A percentile compares a stretch with the other conserved stretches of the same genome.
Evolutionary conservation across 2,113 vertebrate species (phyloP).

Genomic region (Nansenia antarctica): DNA sequence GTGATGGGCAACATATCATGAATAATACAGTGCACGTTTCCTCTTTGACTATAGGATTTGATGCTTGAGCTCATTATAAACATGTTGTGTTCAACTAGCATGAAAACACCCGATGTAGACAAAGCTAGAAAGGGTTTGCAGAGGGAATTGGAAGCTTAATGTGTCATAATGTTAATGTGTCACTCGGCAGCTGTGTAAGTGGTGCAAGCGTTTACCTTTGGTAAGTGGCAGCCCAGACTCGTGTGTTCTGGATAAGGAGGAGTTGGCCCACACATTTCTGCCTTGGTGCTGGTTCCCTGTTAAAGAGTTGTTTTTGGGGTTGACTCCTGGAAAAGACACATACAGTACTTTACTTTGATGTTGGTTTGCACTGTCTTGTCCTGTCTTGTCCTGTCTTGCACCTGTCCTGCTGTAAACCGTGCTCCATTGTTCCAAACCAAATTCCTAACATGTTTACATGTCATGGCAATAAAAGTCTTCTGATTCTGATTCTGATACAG

Average conservation of each 20-base stretch:
- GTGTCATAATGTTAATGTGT: background rate
- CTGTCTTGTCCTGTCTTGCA: too few species aligned
- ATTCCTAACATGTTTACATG: too few species aligned
- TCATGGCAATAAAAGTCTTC: too few species aligned
- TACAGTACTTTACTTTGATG: too few species aligned
- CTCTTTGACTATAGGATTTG: slow-evolving; percentile 2
- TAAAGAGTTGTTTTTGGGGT: slow-evolving; percentile 77
- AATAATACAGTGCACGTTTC: slow-evolving; percentile 21
- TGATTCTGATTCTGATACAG: too few species aligned
- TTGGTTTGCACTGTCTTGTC: too few species aligned
- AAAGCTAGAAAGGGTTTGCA: background rate
- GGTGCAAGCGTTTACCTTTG: slow-evolving; percentile 43
- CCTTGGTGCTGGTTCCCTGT: slow-evolving; percentile 63
- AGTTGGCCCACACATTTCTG: slow-evolving; percentile 65
- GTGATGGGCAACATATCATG: slow-evolving; percentile 6
- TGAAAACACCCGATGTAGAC: background rate
- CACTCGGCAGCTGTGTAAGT: too few species aligned
- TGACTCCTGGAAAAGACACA: slow-evolving; percentile 74
- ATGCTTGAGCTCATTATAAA: too few species aligned
- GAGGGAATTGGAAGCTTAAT: background rate
- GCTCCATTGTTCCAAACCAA: too few species aligned
- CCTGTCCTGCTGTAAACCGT: too few species aligned
- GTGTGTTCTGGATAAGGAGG: slow-evolving; percentile 62
- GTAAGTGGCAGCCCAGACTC: slow-evolving; percentile 67
- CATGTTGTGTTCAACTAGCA: background rate